Conservation (phyloP, 1,140 invertebrate species). For the Hypsibius dujardini region DNA sequence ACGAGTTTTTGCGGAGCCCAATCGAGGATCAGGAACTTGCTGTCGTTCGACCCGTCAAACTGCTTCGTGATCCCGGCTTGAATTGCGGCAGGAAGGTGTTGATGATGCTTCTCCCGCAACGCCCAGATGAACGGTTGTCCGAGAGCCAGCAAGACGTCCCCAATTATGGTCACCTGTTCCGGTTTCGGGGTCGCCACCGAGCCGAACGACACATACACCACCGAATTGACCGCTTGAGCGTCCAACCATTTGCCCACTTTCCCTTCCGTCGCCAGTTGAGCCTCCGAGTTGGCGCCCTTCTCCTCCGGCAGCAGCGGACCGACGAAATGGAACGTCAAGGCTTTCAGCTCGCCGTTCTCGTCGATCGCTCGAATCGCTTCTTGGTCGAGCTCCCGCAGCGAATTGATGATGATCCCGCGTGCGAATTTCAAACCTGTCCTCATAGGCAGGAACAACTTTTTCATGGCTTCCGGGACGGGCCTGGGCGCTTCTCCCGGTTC, state of each 20-base stretch:
- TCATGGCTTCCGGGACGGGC: not conserved
- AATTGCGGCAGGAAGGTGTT: not conserved
- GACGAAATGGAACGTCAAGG: not conserved
- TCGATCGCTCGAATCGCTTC: not conserved
- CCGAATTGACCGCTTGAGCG: not conserved
- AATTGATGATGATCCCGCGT: not conserved
- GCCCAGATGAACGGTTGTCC: not conserved
- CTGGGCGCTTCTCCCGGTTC: not conserved
- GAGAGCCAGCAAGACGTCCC: not conserved
- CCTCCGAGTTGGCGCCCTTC: not conserved
- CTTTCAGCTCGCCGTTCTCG: not conserved
- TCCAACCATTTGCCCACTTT: not conserved
- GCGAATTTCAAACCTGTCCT: not conserved
- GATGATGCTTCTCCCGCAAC: not conserved
- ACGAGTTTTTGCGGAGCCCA: constrained; percentile 14
- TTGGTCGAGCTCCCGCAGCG: not conserved
- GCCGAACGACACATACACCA: constrained; percentile 6
- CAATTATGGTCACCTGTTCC: not conserved
- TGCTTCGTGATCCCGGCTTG: not conserved
- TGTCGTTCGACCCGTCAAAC: not conserved
- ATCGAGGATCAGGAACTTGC: not conserved
- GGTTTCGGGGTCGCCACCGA: not conserved
- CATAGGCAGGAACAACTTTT: not conserved
- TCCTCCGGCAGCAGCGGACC: not conserved
- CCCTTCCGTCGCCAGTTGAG: not conserved